A percentile compares a stretch with the other conserved stretches of the same genome.
These are phyloP conservation scores for Coreoperca whiteheadi DNA, from an alignment of 2,113 vertebrate species.

Conservation along the genomic window DNA sequence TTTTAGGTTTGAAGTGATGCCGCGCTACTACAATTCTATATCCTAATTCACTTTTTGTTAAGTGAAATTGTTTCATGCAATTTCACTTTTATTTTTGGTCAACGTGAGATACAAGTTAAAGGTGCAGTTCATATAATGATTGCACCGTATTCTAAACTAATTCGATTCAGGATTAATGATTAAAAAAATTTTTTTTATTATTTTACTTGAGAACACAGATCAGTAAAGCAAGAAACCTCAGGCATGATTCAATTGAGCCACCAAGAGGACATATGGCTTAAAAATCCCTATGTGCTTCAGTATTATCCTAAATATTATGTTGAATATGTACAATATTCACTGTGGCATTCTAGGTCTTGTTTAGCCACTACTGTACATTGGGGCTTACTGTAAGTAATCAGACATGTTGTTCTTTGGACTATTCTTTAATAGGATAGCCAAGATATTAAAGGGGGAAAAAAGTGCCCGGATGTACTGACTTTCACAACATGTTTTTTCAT, in stretches of 20 bases:
- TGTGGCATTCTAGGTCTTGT: neutral
- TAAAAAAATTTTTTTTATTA: neutral
- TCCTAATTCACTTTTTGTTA: neutral
- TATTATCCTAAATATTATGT: slow-evolving; percentile 3
- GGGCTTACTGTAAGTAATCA: neutral
- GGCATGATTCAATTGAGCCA: neutral
- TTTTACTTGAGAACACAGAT: slow-evolving; percentile 3
- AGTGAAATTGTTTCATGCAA: neutral
- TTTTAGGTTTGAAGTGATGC: no score
- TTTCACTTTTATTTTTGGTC: neutral
- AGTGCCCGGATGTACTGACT: neutral
- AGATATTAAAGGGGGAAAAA: neutral
- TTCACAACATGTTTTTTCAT: neutral
- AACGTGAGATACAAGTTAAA: neutral
- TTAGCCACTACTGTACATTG: neutral
- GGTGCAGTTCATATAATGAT: neutral
- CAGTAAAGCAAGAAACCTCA: slow-evolving; percentile 2
- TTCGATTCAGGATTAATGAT: neutral
- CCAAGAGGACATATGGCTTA: neutral
- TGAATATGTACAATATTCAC: neutral
- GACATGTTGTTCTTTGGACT: neutral
- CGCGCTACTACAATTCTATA: no score
- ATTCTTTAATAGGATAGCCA: neutral
- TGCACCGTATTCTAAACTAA: neutral
- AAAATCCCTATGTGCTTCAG: neutral